Conservation (phyloP, 2,113 vertebrate species). For the Bolborhynchus lineola region DNA sequence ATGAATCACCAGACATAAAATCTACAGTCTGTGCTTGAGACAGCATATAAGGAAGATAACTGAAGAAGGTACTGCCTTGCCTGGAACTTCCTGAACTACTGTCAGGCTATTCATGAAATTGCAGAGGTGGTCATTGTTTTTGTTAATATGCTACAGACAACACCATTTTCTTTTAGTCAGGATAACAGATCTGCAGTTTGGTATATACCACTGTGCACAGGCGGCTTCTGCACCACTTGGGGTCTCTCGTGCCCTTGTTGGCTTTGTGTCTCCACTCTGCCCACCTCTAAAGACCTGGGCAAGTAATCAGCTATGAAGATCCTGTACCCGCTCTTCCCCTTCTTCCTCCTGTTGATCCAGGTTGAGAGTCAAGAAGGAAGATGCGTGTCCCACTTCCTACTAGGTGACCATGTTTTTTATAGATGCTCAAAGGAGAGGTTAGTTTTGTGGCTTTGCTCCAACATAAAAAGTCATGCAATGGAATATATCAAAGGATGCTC, state of each 20-base stretch:
- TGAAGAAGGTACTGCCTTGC: not conserved
- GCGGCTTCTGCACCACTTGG: fast-evolving
- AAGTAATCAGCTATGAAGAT: not conserved
- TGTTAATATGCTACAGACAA: not conserved
- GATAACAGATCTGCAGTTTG: not conserved
- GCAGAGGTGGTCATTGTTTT: not conserved
- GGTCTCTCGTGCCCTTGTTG: not conserved
- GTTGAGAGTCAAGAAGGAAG: not conserved
- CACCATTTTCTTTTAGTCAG: not conserved
- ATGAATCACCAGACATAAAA: not conserved
- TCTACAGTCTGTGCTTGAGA: not conserved
- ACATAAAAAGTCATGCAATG: not conserved
- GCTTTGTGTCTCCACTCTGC: not conserved
- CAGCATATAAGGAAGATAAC: not conserved
- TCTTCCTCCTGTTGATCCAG: not conserved
- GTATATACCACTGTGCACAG: not conserved
- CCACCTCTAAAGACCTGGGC: not conserved
- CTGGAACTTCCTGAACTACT: not conserved
- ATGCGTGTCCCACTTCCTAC: not conserved
- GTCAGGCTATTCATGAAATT: fast-evolving
- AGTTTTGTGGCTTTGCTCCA: not conserved
- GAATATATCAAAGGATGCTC: not conserved
- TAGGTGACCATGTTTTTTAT: not conserved
- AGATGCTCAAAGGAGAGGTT: not conserved
- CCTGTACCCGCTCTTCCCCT: not conserved